Evolutionary conservation across 2,888 invertebrate species (phyloP).

Genomic region (Blera fallax): DNA sequence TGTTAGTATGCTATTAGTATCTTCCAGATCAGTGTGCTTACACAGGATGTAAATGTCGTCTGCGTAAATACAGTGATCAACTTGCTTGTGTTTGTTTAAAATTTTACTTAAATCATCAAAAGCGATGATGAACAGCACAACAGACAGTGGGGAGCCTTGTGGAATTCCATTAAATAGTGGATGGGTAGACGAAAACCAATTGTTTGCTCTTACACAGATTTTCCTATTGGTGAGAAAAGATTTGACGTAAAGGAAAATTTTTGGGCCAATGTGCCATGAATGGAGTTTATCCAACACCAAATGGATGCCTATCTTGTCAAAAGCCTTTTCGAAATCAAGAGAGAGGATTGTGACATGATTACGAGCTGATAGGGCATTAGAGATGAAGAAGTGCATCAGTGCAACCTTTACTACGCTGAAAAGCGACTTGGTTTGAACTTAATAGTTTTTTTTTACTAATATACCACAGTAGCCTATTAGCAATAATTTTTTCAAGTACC

Average conservation of each 20-base stretch:
- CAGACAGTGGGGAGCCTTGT: neutral
- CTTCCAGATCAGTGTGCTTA: no score
- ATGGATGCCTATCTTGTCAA: constrained; percentile 4
- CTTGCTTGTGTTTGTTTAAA: no score
- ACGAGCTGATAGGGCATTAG: neutral
- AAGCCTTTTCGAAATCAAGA: constrained; percentile 4
- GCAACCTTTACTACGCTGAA: neutral
- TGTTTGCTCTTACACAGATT: neutral
- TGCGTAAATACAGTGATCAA: neutral
- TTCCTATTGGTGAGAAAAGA: neutral
- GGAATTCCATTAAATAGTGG: neutral
- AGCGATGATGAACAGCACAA: neutral
- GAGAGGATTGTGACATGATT: constrained; percentile 20
- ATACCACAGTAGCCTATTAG: constrained; percentile 16
- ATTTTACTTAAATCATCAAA: neutral
- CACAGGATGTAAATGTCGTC: neutral
- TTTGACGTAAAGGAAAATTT: neutral
- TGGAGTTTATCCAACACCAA: neutral
- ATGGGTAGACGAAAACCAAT: neutral
- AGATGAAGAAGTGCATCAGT: constrained; percentile 8
- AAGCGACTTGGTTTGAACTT: neutral
- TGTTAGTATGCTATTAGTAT: no score
- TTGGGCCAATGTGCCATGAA: neutral
- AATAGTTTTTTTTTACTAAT: constrained; percentile 1
- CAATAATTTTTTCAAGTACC: constrained; percentile 23